These are phyloP conservation scores for Sphaeridia pumilis DNA, from an alignment of 2,888 invertebrate genomes.

Conservation along the genomic window DNA sequence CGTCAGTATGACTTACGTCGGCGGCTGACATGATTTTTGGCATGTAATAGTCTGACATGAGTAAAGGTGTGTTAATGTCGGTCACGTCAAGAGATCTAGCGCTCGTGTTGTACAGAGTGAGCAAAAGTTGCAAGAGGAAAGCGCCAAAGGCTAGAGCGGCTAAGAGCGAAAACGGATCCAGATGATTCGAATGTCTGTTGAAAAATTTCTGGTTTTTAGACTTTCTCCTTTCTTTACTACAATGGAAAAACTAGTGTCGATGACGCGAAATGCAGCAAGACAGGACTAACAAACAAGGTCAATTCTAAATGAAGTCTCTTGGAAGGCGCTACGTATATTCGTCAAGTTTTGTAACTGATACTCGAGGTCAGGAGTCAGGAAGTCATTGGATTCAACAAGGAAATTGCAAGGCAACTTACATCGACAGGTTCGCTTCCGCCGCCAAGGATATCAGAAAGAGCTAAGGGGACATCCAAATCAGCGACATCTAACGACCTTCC, in stretches of 20 bases:
- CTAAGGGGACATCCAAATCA: slow-evolving; percentile 35
- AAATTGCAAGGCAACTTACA: too few species aligned
- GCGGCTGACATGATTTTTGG: slow-evolving; percentile 32
- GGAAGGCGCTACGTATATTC: too few species aligned
- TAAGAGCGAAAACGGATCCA: slow-evolving; percentile 35
- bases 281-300: too few species aligned
- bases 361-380: too few species aligned
- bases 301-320: too few species aligned
- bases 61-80: slow-evolving; percentile 34
- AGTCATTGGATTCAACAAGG: too few species aligned
- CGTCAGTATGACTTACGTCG: slow-evolving; percentile 35
- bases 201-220: too few species aligned
- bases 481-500: slow-evolving; percentile 33
- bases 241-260: too few species aligned
- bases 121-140: slow-evolving; percentile 34
- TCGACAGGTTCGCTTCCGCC: slow-evolving; percentile 23
- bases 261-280: too few species aligned
- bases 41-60: slow-evolving; percentile 35
- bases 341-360: too few species aligned
- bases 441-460: slow-evolving; percentile 34
- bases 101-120: slow-evolving; percentile 34
- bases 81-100: slow-evolving; percentile 34
- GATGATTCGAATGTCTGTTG: not conserved
- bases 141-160: slow-evolving; percentile 36
- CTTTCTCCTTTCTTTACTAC: too few species aligned